Evolutionary conservation across 2,888 invertebrate genomes (phyloP), one percentile per base, ranked within the genome.

Genomic region (Gymnoscelis rufifasciata): DNA sequence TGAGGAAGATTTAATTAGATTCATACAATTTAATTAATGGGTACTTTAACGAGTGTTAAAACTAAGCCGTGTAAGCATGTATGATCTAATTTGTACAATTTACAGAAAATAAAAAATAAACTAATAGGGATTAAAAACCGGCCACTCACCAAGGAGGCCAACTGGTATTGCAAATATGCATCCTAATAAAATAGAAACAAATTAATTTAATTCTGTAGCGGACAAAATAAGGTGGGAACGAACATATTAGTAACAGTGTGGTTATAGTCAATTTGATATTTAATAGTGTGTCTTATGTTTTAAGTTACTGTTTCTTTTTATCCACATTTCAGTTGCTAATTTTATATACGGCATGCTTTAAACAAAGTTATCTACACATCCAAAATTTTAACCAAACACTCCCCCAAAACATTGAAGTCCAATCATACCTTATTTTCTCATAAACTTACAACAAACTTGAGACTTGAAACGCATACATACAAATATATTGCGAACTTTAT

Each of bases 121-220:
- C 59, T 51, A 57, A 68, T 68, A 54, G 54, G 51, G 60, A 69
- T 73, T 55, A 61, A 60, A n/a, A 56, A 65, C 74, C 71, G 70
- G 80, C 78, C 83, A 87, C 88, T 88, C 87, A 88, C 88, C 87
- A 86, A 73, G 53, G 83, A 81, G 84, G 86, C 83, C 81, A 84
- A 74, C 86, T 86, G 86, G 83, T 80, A 80, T 83, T 84, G 83
- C 78, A 84, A 84, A 83, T 74, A 88, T 60, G 84, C 77, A 77
- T 87, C 88, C 88, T 87, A 82, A 78, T 78, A 62, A 73, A 81
- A 83, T 78, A 78, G 73, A 86, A 83, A 83, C 71, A 73, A 67
- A 59, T 62, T 59, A 66, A 54, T 75, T 68, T 71, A 57, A 64
- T 60, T 58, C 56, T 52, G 39, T 59, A 40, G 41, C 46, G 49